Conservation (phyloP, 2,113 vertebrate genomes). For the Corythoichthys haematopterus region DNA sequence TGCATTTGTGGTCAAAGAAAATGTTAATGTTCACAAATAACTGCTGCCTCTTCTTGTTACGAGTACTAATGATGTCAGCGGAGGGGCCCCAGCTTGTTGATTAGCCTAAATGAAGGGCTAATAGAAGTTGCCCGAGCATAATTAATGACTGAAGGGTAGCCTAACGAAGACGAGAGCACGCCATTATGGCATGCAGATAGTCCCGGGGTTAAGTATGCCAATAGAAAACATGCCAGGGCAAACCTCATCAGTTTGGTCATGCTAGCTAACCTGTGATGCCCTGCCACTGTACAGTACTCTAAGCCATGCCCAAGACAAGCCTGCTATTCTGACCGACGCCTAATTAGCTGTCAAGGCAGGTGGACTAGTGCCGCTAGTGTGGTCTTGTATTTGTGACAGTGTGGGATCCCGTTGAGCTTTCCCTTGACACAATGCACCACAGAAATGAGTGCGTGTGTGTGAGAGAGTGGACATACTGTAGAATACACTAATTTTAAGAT, state of each 20-base stretch:
- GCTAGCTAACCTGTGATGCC: slow-evolving; percentile 39
- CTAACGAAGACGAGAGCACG: slow-evolving; percentile 41
- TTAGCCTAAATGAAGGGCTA: slow-evolving; percentile 64
- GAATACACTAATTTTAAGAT: background rate
- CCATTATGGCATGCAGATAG: slow-evolving; percentile 27
- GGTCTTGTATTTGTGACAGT: slow-evolving; percentile 60
- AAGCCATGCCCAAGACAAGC: slow-evolving; percentile 48
- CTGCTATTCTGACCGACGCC: slow-evolving; percentile 46
- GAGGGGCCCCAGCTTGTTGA: slow-evolving; percentile 60
- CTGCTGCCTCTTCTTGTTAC: slow-evolving; percentile 52
- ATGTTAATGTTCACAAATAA: slow-evolving; percentile 56
- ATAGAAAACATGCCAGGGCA: slow-evolving; percentile 40
- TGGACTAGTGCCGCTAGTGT: slow-evolving; percentile 47
- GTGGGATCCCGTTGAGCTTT: slow-evolving; percentile 45
- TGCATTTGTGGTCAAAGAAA: slow-evolving; percentile 33
- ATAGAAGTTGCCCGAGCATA: slow-evolving; percentile 58
- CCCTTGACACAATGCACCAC: slow-evolving; percentile 36
- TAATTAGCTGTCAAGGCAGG: slow-evolving; percentile 75
- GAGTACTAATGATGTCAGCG: slow-evolving; percentile 64
- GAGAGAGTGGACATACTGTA: background rate
- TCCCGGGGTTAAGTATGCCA: slow-evolving; percentile 42
- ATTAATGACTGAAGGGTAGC: slow-evolving; percentile 63
- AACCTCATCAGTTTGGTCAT: slow-evolving; percentile 48
- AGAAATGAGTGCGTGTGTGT: slow-evolving; percentile 10
- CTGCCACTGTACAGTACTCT: slow-evolving; percentile 33